Evolutionary conservation across 1,140 invertebrate species (phyloP).

Genomic region (Microplitis mediator): DNA sequence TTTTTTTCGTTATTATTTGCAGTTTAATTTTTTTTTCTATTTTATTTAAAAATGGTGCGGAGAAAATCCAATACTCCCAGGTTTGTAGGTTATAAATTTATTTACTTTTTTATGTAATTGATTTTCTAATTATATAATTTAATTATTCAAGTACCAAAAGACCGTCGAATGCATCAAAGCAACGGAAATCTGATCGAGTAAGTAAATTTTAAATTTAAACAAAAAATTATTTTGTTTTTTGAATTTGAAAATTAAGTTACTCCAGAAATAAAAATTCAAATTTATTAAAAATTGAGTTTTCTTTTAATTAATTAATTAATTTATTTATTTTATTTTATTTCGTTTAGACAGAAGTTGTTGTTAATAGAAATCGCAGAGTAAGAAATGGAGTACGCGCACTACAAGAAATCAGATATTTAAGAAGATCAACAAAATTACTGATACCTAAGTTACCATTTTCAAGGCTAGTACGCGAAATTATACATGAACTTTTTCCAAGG

Average conservation of each 20-base stretch:
- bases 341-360: constrained; percentile 28
- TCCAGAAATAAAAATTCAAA: too few relatives aligned
- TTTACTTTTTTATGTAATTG: neutral
- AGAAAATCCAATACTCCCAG: constrained; percentile 19
- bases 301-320: neutral
- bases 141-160: neutral
- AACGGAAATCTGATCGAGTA: too few relatives aligned
- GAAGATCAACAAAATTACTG: constrained; percentile 36
- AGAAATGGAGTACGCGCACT: constrained; percentile 21
- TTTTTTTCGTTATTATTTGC: too few relatives aligned
- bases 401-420: constrained; percentile 40
- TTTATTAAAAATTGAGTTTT: neutral
- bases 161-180: too few relatives aligned
- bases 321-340: constrained; percentile 2
- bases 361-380: constrained; percentile 2
- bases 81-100: constrained; percentile 41
- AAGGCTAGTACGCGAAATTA: constrained; percentile 40
- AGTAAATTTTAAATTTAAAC: too few relatives aligned
- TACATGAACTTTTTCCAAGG: constrained; percentile 37
- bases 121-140: neutral
- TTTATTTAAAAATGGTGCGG: neutral
- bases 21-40: too few relatives aligned
- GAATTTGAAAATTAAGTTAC: too few relatives aligned
- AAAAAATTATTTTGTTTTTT: too few relatives aligned
- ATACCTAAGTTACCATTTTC: constrained; percentile 44